Conservation (phyloP, 92 coral and sea anemone species). For the Epizoanthus illoricatus region DNA sequence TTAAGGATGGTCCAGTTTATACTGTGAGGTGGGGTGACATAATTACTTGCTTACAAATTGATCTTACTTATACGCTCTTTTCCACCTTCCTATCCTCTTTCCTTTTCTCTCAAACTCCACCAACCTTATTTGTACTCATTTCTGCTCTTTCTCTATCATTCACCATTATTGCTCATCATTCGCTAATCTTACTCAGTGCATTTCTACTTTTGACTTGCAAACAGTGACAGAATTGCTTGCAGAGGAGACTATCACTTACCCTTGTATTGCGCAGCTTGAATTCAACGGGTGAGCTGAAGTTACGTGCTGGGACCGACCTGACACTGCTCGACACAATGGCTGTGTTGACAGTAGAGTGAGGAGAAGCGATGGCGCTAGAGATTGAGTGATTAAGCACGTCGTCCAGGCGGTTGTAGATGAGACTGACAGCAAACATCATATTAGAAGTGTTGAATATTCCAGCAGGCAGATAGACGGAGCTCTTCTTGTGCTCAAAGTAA, state of each 20-base stretch:
- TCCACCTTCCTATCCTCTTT: too few species aligned
- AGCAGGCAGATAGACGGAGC: slow-evolving; percentile 18
- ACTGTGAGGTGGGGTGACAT: too few species aligned
- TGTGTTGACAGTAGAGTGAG: background rate
- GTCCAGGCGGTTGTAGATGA: slow-evolving; percentile 17
- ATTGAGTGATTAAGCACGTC: slow-evolving; percentile 4
- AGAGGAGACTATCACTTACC: background rate
- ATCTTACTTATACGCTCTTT: too few species aligned
- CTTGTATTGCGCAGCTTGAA: slow-evolving; percentile 22
- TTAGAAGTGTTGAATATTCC: slow-evolving; percentile 9
- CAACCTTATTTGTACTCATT: too few species aligned
- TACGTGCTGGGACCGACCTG: slow-evolving; percentile 10
- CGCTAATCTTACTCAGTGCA: too few species aligned
- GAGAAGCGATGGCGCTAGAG: background rate
- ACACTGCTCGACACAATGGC: slow-evolving; percentile 26
- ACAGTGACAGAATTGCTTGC: too few species aligned
- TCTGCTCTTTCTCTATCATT: too few species aligned
- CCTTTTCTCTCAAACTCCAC: too few species aligned
- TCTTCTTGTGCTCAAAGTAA: slow-evolving; percentile 8
- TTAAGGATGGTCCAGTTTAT: too few species aligned
- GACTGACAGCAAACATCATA: background rate
- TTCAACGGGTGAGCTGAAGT: slow-evolving; percentile 31
- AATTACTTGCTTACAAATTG: too few species aligned
- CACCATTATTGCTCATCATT: too few species aligned
- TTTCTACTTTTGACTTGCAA: too few species aligned